phyloP scores from a whole-genome alignment of 1,140 invertebrate genomes.

The Macrocentrus cingulum region DNA sequence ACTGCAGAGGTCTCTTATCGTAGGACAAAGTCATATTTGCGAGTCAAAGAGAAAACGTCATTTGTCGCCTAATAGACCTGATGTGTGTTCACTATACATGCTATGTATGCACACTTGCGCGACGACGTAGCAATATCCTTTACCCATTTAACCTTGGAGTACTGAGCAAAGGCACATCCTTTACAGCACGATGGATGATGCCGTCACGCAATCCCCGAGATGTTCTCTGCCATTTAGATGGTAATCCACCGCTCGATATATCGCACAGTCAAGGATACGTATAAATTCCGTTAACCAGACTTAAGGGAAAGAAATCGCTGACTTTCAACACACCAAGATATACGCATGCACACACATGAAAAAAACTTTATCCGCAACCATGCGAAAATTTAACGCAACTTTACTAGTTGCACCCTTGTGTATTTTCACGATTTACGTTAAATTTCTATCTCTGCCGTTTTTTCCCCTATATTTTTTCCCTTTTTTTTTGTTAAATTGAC shows the following conservation, averaged over 20 bases:
- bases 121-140: neutral
- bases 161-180: constrained; percentile 23
- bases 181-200: constrained; percentile 21
- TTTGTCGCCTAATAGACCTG: no score
- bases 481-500: constrained; percentile 1
- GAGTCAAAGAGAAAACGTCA: no score
- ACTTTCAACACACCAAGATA: constrained; percentile 1
- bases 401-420: constrained; percentile 19
- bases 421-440: constrained; percentile 5
- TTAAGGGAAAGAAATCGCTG: neutral
- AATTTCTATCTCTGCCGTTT: constrained; percentile 12
- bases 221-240: constrained; percentile 33
- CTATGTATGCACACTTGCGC: neutral
- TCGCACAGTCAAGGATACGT: constrained; percentile 37
- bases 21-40: no score
- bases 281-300: no score
- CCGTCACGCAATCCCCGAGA: constrained; percentile 28
- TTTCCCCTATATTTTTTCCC: no score
- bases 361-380: neutral
- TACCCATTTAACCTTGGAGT: neutral
- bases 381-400: neutral
- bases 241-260: constrained; percentile 38
- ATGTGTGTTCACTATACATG: no score
- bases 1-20: no score
- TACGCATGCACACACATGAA: neutral